Base-by-base conservation (phyloP, 2,888 invertebrate species). In the Torymus aiolomorphi region DNA sequence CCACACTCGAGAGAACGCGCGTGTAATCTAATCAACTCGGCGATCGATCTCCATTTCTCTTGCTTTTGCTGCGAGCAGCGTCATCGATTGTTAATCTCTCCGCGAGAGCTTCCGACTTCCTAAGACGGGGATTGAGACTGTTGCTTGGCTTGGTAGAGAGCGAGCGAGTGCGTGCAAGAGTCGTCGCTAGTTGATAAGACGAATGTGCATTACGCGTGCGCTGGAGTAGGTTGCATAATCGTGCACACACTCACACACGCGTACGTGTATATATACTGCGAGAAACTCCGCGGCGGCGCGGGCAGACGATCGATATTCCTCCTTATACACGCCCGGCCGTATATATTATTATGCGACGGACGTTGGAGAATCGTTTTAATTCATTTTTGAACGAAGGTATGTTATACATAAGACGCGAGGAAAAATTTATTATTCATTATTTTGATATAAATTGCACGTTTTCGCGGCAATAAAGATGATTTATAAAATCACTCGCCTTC, bases 1-100 rank as follows among this genome's bases (percentile, higher is more conserved):
- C 83, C 54, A 31, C 52, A 67, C 82, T 74, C 82, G 82, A 83
- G 59, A 49, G 24, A 81, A 76, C 78, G 74, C 80, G 69, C 80
- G 76, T 67, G 81, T 69, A 76, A 81, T 82, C 77, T 75, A 72
- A 76, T 81, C 76, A 61, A 59, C n/a, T 18, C 24, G 51, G 20
- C 79, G 67, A 83, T 83, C 81, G 79, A 79, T 76, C 76, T 80
- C 42, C 61, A 54, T 66, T 57, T 81, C 77, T 71, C 31, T 61
- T 51, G 73, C 14, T 66, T 71, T n/a, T 59, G 14, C 5, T 14
- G 56, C 79, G 75, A 74, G 42, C 63, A n/a, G 24, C 12, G 20
- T 66, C 67, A 42, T 59, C 72, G 74, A 72, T 76, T 70, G 70
- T 76, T 76, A 70, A 72, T 74, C 78, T 18, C 67, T n/a, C n/a